Evolutionary conservation across 1,140 invertebrate species (phyloP).

Genomic region (Callitettix versicolor): DNA sequence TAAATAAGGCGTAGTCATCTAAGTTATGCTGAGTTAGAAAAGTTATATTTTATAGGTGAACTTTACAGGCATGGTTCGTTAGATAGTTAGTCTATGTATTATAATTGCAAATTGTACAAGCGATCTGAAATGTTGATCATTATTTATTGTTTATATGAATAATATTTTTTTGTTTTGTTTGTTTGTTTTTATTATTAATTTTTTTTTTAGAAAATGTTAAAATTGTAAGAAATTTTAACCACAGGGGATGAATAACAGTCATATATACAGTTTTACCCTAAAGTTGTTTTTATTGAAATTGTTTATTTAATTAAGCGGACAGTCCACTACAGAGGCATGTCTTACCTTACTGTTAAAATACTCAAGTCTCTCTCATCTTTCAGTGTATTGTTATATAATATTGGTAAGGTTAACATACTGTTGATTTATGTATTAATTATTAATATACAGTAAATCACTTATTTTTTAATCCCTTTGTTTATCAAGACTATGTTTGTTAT

Average conservation of each 20-base stretch:
- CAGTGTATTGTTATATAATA: background rate
- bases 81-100: too few species aligned
- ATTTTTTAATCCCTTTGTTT: slow-evolving; percentile 6
- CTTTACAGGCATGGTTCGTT: too few species aligned
- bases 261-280: background rate
- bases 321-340: background rate
- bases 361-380: slow-evolving; percentile 1
- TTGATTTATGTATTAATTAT: slow-evolving; percentile 8
- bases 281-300: background rate
- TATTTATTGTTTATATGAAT: too few species aligned
- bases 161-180: too few species aligned
- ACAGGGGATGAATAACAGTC: background rate
- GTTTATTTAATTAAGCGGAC: background rate
- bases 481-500: slow-evolving; percentile 13
- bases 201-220: too few species aligned
- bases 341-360: slow-evolving; percentile 2
- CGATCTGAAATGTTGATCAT: too few species aligned
- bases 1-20: too few species aligned
- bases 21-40: too few species aligned
- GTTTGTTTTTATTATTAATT: too few species aligned
- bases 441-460: slow-evolving; percentile 3
- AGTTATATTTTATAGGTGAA: too few species aligned
- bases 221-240: background rate
- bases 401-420: slow-evolving; percentile 6
- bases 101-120: too few species aligned